Evolutionary conservation across 2,888 invertebrate species (phyloP).

Genomic region (Biston stratarius): DNA sequence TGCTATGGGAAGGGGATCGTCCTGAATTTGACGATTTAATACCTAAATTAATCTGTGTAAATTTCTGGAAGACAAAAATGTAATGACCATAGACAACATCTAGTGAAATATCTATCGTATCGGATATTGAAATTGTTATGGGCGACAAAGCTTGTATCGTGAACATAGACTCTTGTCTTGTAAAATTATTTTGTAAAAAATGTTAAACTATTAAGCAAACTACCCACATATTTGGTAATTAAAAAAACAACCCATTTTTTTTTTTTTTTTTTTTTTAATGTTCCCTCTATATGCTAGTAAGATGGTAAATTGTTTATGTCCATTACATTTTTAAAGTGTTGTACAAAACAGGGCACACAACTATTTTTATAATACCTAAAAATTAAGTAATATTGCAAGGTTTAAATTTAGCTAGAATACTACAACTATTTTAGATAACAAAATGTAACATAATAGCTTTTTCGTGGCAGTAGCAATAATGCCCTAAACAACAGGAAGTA

Average conservation of each 20-base stretch:
- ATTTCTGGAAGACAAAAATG: neutral
- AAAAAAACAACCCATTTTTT: neutral
- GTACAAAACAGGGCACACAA: conserved; percentile 12
- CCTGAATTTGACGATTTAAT: conserved; percentile 5
- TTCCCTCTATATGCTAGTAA: no score
- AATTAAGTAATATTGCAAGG: neutral
- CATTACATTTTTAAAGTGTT: conserved; percentile 7
- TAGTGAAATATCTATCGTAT: neutral
- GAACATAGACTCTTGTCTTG: neutral
- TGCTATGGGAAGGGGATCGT: conserved; percentile 12
- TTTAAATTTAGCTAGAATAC: neutral
- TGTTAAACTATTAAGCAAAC: neutral
- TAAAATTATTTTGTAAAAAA: neutral
- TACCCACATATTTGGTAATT: neutral
- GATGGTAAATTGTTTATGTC: conserved; percentile 16
- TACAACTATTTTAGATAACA: no score
- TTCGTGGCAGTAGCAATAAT: no score
- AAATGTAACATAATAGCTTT: no score
- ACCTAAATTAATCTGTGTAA: conserved; percentile 2
- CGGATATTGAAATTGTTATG: neutral
- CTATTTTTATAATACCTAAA: neutral
- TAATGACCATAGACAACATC: conserved; percentile 25
- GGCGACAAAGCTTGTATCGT: conserved; percentile 5
- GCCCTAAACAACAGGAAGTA: no score
- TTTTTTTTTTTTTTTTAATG: neutral